Evolutionary conservation across 2,888 invertebrate genomes (phyloP), one percentile per base, ranked within the genome.

Genomic region (Thera obeliscata): DNA sequence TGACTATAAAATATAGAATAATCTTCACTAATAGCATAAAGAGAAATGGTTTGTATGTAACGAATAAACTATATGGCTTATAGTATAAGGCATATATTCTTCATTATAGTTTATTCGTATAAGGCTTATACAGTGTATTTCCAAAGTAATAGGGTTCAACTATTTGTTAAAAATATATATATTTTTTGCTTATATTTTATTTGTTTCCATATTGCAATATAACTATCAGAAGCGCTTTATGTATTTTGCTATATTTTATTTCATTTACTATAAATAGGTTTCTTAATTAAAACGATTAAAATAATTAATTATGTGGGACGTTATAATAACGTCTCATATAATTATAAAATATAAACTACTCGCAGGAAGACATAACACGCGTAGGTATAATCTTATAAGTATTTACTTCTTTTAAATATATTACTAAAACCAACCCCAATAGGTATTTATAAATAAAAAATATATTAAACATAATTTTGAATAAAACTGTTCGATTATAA

Each of bases 381-480:
- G 50, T 54, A 11, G 11, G 6, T 1, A 56, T 56, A 50, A 57
- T 6, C 5, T 12, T 58, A 54, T 33, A 57, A 35, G 2, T 46
- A 56, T n/a, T 8, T 46, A 9, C 2, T 46, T 50, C 50, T 56
- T 56, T 56, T 57, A 64, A 63, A 50, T 56, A 60, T 46, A 33
- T 60, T 46, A 49, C 54, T 48, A 3, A 43, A 65, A 60, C 56
- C 56, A 7, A 61, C 56, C 50, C 56, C 60, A 56, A 11, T 7
- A 41, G 41, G 43, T 56, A 43, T 33, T 22, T 9, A 48, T 33
- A 55, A 2, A 12, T 61, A 52, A 52, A 52, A 49, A 12, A 50
- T 41, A 33, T 6, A 46, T 54, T 22, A 52, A 66, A 61, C 52
- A 46, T 5, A 12, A 62, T 41, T 55, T 48, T 41, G 33, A 48